Evolutionary conservation across 2,797 vertebrate species (phyloP).

Genomic region (Enteromius paludinosus): DNA sequence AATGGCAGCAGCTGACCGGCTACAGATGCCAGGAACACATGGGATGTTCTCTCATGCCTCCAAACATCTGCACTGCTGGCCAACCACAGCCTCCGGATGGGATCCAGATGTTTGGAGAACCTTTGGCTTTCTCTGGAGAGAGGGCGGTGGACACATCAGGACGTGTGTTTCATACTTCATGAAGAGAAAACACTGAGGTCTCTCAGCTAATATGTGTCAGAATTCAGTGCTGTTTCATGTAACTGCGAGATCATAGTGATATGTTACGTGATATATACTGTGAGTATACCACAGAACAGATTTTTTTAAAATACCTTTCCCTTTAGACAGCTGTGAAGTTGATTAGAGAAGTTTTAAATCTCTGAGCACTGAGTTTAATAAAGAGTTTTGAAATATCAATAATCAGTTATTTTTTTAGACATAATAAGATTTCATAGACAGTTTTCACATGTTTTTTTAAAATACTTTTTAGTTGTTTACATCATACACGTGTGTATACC

Average conservation of each 20-base stretch:
- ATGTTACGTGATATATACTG: neutral
- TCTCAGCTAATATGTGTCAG: neutral
- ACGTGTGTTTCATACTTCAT: conserved; percentile 22
- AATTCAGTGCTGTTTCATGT: neutral
- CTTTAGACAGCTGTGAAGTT: neutral
- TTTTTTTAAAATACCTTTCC: neutral
- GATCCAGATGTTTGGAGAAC: conserved; percentile 70
- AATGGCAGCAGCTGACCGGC: conserved; percentile 52
- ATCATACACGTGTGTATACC: no score
- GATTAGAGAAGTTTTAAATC: neutral
- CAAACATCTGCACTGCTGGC: conserved; percentile 62
- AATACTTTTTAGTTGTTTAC: neutral
- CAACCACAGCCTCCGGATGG: conserved; percentile 64
- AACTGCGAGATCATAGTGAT: neutral
- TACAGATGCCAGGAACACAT: conserved; percentile 47
- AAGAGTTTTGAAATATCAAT: neutral
- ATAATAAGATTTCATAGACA: neutral
- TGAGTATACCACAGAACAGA: neutral
- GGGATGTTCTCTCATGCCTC: conserved; percentile 55
- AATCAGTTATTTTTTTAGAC: neutral
- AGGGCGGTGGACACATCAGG: conserved; percentile 47
- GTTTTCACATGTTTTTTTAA: neutral
- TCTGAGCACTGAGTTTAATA: neutral
- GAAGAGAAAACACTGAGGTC: neutral
- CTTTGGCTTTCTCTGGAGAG: conserved; percentile 64